Evolutionary conservation across 2,113 vertebrate genomes (phyloP), one percentile per base, ranked within the genome.

Genomic region (Coptodon rendalli): DNA sequence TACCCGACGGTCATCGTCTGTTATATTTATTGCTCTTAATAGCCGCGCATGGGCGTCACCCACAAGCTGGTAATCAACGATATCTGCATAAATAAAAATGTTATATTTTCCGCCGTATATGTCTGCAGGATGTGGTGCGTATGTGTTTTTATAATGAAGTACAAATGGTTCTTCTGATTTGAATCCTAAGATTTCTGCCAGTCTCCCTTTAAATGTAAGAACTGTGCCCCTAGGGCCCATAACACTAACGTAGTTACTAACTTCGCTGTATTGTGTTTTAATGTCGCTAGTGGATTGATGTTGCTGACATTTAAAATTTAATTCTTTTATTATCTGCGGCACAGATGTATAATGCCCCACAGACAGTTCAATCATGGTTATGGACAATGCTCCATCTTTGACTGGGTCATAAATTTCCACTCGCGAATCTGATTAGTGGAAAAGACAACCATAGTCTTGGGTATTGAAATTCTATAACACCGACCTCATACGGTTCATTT

Each of bases 331-430:
- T 34, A 56, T 56, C 24, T 38, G 36, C 1, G 9, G 3, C 36
- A 38, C 36, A 38, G 36, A 38, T 1, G 36, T 2, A 38, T 38
- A 38, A 38, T 38, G 9, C 4, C 36, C 9, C 36, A 38, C 36
- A 38, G 36, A 8, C 9, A 38, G 9, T 1, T 38, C 36, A 38
- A 9, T 36, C 34, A 3, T 1, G 3, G 34, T 36, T 36, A 36
- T 3, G 34, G 34, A 1, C 1, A 36, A 1, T 3, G 7, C 1
- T 1, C 1, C 34, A 36, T 36, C 3, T 36, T 36, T 36, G 34
- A 36, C 34, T 3, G 34, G 34, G 1, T 9, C 3, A 36, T 36
- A 9, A 36, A 36, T 36, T 36, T 36, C 8, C 1, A 34, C 7
- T 34, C 7, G 34, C 34, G 34, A 34, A 34, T 34, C 34, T 34